Conservation (phyloP, 1,140 invertebrate species). For the Phocides pigmalion region DNA sequence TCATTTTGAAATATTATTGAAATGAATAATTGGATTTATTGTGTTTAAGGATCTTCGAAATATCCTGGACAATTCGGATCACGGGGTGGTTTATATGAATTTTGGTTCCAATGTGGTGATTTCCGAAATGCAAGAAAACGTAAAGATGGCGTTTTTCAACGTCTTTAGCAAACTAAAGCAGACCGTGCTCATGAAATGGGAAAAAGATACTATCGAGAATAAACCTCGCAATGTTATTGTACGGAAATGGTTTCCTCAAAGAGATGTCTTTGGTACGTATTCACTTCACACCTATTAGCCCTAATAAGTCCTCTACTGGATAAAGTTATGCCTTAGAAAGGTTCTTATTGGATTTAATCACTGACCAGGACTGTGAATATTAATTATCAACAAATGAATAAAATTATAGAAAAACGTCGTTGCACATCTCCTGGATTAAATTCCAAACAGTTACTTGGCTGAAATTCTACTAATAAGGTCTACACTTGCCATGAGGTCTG, state of each 20-base stretch:
- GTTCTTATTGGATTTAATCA: too few relatives aligned
- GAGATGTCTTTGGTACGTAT: constrained; percentile 21
- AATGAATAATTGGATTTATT: constrained; percentile 1
- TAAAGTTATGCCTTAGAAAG: too few relatives aligned
- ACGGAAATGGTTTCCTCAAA: constrained; percentile 21
- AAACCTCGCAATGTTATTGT: constrained; percentile 13
- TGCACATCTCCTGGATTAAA: too few relatives aligned
- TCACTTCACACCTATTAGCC: too few relatives aligned
- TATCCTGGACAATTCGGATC: constrained; percentile 78
- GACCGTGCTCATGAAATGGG: constrained; percentile 23
- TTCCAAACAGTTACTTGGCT: too few relatives aligned
- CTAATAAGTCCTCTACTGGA: too few relatives aligned
- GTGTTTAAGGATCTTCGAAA: constrained; percentile 75
- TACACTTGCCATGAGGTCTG: too few relatives aligned
- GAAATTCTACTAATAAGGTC: too few relatives aligned
- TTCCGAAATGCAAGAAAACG: constrained; percentile 13
- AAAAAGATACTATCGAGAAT: constrained; percentile 2
- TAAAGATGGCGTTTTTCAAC: constrained; percentile 16
- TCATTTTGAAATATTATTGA: too few relatives aligned
- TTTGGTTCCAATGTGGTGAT: constrained; percentile 21
- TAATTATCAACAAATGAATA: too few relatives aligned
- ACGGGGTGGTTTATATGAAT: constrained; percentile 21
- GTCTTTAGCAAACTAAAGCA: constrained; percentile 23
- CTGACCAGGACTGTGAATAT: too few relatives aligned
- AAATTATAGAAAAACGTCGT: too few relatives aligned